A percentile compares a stretch with the other conserved stretches of the same genome.
phyloP scores from a whole-genome alignment of 2,888 invertebrate species.

The Microchrysa polita region DNA sequence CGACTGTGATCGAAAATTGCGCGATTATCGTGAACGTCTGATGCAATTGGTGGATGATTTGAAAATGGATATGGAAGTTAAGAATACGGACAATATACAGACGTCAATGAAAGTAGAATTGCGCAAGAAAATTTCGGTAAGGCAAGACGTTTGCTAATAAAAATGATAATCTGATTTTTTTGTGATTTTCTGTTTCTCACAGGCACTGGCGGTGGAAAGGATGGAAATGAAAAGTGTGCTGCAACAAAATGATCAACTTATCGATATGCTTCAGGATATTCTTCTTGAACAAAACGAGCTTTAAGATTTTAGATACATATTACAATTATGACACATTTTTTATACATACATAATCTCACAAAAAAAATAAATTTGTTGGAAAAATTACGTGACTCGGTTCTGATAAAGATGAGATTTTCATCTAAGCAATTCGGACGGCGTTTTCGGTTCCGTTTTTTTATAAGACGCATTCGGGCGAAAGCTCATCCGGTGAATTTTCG shows the following conservation, averaged over 20 bases:
- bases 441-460: no score
- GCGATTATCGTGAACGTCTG: slow-evolving; percentile 59
- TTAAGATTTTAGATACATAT: background rate
- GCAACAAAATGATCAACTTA: slow-evolving; percentile 30
- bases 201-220: slow-evolving; percentile 27
- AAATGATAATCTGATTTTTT: no score
- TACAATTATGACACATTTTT: background rate
- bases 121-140: slow-evolving; percentile 36
- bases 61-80: slow-evolving; percentile 56
- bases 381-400: no score
- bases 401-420: no score
- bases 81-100: slow-evolving; percentile 56
- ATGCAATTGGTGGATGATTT: slow-evolving; percentile 59
- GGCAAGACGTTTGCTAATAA: no score
- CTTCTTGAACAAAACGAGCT: background rate
- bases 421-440: no score
- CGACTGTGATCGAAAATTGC: slow-evolving; percentile 60
- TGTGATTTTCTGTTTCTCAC: background rate
- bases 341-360: background rate
- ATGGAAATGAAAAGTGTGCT: slow-evolving; percentile 13
- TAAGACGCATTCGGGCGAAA: no score
- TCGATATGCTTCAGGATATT: slow-evolving; percentile 15
- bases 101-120: slow-evolving; percentile 20
- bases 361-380: no score
- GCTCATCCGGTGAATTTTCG: no score